Conservation (phyloP, 2,888 invertebrate genomes). For the Syritta pipiens region DNA sequence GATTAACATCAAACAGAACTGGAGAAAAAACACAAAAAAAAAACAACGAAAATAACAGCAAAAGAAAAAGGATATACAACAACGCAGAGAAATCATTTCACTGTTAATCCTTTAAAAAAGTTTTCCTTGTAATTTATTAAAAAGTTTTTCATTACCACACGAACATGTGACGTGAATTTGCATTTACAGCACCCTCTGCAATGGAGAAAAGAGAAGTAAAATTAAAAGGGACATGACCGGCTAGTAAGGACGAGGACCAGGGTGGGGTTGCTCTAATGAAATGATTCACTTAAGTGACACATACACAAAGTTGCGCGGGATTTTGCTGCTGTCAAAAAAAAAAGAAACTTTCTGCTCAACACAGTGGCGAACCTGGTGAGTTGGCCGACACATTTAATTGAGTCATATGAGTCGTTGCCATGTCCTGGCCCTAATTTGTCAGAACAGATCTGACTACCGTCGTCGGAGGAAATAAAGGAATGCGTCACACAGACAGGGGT, state of each 20-base stretch:
- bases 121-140: constrained; percentile 25
- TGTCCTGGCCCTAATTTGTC: not conserved
- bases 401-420: not conserved
- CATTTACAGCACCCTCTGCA: constrained; percentile 3
- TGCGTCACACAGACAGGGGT: not conserved
- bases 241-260: not conserved
- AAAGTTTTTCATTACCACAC: constrained; percentile 21
- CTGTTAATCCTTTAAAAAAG: constrained; percentile 21
- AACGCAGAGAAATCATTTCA: constrained; percentile 3
- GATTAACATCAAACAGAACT: constrained; percentile 23
- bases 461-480: not conserved
- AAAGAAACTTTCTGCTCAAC: no score
- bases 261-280: not conserved
- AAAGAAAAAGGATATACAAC: not conserved
- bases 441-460: not conserved
- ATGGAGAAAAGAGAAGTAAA: no score
- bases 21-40: not conserved
- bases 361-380: no score
- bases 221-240: not conserved
- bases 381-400: not conserved
- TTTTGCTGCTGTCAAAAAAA: not conserved
- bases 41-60: not conserved
- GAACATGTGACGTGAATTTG: constrained; percentile 4
- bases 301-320: not conserved
- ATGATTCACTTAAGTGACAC: constrained; percentile 21